phyloP scores from a whole-genome alignment of 2,888 invertebrate genomes.

The Drosophila quinaria region DNA sequence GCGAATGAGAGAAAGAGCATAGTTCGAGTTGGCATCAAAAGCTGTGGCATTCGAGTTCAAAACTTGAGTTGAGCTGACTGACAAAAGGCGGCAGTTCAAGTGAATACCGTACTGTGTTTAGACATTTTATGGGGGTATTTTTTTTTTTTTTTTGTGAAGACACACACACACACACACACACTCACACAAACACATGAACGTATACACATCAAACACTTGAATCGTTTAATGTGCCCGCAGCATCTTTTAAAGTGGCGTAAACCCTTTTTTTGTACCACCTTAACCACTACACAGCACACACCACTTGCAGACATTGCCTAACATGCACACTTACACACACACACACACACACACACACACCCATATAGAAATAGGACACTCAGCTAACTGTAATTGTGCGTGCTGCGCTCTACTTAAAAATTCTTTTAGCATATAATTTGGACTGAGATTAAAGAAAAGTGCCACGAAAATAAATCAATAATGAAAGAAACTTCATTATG shows the following conservation, averaged over 20 bases:
- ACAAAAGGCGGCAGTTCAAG: conserved; percentile 56
- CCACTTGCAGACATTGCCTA: conserved; percentile 2
- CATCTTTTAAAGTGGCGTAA: not conserved
- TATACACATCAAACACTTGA: conserved; percentile 4
- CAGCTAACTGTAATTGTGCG: not conserved
- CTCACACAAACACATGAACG: not conserved
- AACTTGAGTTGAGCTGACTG: conserved; percentile 29
- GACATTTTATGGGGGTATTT: conserved; percentile 46
- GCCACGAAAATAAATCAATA: conserved; percentile 6
- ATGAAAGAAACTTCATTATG: conserved; percentile 29
- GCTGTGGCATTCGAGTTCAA: conserved; percentile 8
- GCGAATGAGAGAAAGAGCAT: conserved; percentile 1
- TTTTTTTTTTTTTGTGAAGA: conserved; percentile 1
- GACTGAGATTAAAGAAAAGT: conserved; percentile 11
- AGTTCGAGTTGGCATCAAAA: conserved; percentile 16
- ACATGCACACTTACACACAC: not conserved
- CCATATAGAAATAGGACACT: not conserved
- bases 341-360: conserved; percentile 5
- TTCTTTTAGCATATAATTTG: conserved; percentile 7
- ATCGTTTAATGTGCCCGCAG: conserved; percentile 17
- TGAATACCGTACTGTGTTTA: conserved; percentile 58
- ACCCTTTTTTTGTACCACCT: conserved; percentile 17
- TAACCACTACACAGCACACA: not conserved
- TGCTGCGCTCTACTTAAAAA: conserved; percentile 2
- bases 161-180: not conserved